These are phyloP conservation scores for Ceratotherium simum DNA, from an alignment of 2,113 vertebrate genomes.

Conservation along the genomic window DNA sequence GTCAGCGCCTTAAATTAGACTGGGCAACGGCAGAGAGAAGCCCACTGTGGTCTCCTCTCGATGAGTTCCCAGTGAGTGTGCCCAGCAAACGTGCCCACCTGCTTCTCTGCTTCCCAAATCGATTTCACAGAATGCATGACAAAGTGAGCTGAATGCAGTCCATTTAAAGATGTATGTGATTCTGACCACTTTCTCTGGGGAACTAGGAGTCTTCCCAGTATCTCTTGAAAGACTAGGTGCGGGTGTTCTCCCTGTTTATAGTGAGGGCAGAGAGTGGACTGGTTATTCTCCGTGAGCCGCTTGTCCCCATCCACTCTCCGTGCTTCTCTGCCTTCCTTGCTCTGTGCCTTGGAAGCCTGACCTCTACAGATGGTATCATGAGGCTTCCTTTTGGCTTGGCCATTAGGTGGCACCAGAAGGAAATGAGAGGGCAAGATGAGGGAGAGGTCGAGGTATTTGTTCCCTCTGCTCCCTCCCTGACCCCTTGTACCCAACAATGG, in stretches of 20 bases:
- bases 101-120: not conserved
- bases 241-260: not conserved
- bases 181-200: not conserved
- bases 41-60: not conserved
- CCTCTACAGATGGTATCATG: not conserved
- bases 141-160: not conserved
- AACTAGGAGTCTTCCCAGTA: not conserved
- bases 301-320: not conserved
- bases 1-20: slow-evolving; percentile 50
- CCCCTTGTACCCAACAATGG: not conserved
- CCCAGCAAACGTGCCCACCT: not conserved
- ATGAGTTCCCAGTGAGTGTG: not conserved
- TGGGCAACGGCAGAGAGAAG: not conserved
- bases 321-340: not conserved
- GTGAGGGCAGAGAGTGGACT: too few relatives aligned
- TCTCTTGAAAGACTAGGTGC: not conserved
- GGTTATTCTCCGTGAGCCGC: not conserved
- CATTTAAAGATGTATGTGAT: not conserved
- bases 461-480: not conserved
- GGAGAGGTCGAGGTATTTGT: not conserved
- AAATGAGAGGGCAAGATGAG: not conserved
- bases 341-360: not conserved
- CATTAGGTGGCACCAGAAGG: not conserved
- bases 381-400: not conserved
- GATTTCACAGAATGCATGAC: not conserved